phyloP scores from a whole-genome alignment of 2,113 vertebrate species.

The Odocoileus virginianus region DNA sequence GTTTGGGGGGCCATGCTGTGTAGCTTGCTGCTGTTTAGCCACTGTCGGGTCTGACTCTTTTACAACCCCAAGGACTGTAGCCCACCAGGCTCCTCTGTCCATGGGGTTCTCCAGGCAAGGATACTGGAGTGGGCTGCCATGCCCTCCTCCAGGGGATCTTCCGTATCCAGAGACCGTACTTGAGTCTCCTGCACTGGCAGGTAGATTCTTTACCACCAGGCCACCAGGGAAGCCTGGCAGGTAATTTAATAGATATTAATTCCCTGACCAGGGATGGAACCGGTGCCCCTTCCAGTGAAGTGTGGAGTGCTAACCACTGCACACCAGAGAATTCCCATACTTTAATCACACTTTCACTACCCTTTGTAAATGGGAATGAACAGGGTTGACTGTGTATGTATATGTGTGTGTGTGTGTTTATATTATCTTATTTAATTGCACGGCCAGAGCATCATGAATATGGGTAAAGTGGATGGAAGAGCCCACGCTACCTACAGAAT shows the following conservation, averaged over 20 bases:
- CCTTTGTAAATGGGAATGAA: background rate
- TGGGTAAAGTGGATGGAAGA: background rate
- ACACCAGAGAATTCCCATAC: background rate
- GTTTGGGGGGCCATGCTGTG: background rate
- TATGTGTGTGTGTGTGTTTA: background rate
- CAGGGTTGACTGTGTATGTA: background rate
- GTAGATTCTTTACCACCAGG: background rate
- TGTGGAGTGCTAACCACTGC: background rate
- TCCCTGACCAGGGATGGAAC: background rate
- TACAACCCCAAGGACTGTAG: background rate
- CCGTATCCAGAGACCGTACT: background rate
- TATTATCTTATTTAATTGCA: background rate
- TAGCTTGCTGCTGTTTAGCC: background rate
- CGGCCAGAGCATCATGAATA: background rate
- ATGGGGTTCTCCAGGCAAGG: background rate
- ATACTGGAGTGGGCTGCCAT: background rate
- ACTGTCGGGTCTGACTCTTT: background rate
- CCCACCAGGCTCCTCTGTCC: background rate
- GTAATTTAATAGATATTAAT: background rate
- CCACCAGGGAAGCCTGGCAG: background rate
- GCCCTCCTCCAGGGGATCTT: background rate
- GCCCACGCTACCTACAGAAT: background rate
- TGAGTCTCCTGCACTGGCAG: background rate
- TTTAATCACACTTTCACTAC: background rate
- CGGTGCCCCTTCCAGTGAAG: background rate